Base-by-base conservation (phyloP, 2,888 invertebrate species). In the Netelia virgata region DNA sequence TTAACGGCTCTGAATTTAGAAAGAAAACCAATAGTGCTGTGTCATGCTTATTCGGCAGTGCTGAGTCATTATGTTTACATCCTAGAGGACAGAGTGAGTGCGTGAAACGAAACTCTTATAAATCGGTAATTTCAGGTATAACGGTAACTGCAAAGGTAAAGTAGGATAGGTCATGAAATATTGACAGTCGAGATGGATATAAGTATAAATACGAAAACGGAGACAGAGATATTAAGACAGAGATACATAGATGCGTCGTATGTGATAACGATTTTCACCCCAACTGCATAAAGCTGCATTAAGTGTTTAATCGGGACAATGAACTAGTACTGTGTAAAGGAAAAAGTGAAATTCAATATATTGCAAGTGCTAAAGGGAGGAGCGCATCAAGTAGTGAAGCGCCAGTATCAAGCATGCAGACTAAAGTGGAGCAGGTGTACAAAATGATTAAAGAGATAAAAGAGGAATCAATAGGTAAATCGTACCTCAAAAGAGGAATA, bases 221-320 rank as follows among this genome's bases (percentile, higher is more conserved):
- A 14, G 14, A 50, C 11, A 50, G 50, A 47, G 11, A 20, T n/a
- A 66, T 66, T 1, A 18, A 53, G 28, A 53, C 50, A 43, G 53
- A 28, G 5, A 14, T 47, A 10, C 55, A 28, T 16, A 53, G 55
- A 55, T 69, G 69, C 55, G 20, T 16, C 10, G 18, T n/a, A 11
- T 75, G 74, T 18, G 5, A 41, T 11, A 75, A 75, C 14, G 41
- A 53, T 14, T 76, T 43, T 11, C 74, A 77, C 28, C 18, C 18
- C 3, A 50, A 69, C 5, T 77, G 77, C 8, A 28, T 36, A 8
- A 28, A 28, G 5, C 23, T 61, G 3, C 77, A 77, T 23, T 69
- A 69, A 10, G 16, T 9, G 3, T 61, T 18, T 5, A 69, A 77
- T 28, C 28, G 28, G 9, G 16, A 43, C 2, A 69, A 69, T 10